Percentiles rank a stretch among this genome's conserved stretches.
phyloP scores from a whole-genome alignment of 2,888 invertebrate species.

The Meteorus cinctellus region DNA sequence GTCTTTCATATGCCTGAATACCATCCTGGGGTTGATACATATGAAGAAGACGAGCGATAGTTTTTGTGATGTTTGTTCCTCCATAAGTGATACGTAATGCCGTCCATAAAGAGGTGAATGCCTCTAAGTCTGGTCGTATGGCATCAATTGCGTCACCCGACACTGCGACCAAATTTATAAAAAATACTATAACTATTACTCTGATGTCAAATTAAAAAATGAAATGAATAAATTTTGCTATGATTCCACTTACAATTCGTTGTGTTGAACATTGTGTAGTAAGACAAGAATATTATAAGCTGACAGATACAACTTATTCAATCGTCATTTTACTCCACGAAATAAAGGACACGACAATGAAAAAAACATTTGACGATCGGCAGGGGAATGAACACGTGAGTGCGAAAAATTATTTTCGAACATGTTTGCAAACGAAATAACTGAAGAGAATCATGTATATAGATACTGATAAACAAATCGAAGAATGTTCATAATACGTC shows the following conservation, averaged over 20 bases:
- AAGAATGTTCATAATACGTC: no score
- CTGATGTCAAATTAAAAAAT: slow-evolving; percentile 16
- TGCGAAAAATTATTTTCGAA: slow-evolving; percentile 3
- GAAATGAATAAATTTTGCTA: slow-evolving; percentile 44
- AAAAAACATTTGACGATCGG: slow-evolving; percentile 27
- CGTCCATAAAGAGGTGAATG: slow-evolving; percentile 59
- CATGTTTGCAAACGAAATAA: background rate
- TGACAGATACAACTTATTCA: slow-evolving; percentile 37
- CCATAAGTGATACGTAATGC: slow-evolving; percentile 56
- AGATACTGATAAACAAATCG: background rate
- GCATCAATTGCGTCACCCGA: slow-evolving; percentile 44
- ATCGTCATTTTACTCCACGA: slow-evolving; percentile 25
- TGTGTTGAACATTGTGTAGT: slow-evolving; percentile 33
- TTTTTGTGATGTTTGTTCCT: slow-evolving; percentile 57
- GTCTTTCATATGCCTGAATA: slow-evolving; percentile 59
- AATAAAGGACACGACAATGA: slow-evolving; percentile 40
- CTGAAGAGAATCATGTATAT: background rate
- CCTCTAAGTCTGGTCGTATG: slow-evolving; percentile 54
- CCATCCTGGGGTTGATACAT: slow-evolving; percentile 66
- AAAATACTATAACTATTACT: slow-evolving; percentile 24
- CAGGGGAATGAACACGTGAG: slow-evolving; percentile 1
- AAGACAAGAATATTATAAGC: background rate
- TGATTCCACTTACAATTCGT: slow-evolving; percentile 40
- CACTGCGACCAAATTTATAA: slow-evolving; percentile 31
- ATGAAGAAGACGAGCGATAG: slow-evolving; percentile 60